Conservation (phyloP, 2,888 invertebrate genomes). For the Trachelus stipa region DNA sequence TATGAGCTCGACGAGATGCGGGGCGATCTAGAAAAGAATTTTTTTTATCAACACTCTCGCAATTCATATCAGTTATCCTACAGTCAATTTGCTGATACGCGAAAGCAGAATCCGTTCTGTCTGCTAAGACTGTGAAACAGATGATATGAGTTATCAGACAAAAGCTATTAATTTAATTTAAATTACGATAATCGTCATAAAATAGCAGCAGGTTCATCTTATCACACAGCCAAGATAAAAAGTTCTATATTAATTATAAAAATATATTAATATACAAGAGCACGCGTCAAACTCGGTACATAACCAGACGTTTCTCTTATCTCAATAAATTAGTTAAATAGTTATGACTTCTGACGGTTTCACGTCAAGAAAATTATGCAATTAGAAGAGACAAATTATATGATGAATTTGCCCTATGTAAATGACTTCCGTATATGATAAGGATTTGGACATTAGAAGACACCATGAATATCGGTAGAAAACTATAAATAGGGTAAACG, state of each 20-base stretch:
- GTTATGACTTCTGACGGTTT: background rate
- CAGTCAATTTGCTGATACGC: background rate
- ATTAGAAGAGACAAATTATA: background rate
- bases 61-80: background rate
- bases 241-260: background rate
- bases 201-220: background rate
- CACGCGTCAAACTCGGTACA: background rate
- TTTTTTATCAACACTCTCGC: background rate
- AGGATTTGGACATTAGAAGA: no score
- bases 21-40: slow-evolving; percentile 71
- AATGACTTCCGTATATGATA: no score
- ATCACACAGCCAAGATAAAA: background rate
- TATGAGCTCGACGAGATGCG: slow-evolving; percentile 75
- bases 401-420: background rate
- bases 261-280: background rate
- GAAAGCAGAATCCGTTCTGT: background rate
- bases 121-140: background rate
- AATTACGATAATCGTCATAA: background rate
- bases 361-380: background rate
- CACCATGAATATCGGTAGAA: no score
- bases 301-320: background rate
- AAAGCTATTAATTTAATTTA: background rate
- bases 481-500: no score
- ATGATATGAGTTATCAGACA: background rate
- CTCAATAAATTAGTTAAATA: background rate